Evolutionary conservation across 2,113 vertebrate species (phyloP).

Genomic region (Potamarius usumacintae): DNA sequence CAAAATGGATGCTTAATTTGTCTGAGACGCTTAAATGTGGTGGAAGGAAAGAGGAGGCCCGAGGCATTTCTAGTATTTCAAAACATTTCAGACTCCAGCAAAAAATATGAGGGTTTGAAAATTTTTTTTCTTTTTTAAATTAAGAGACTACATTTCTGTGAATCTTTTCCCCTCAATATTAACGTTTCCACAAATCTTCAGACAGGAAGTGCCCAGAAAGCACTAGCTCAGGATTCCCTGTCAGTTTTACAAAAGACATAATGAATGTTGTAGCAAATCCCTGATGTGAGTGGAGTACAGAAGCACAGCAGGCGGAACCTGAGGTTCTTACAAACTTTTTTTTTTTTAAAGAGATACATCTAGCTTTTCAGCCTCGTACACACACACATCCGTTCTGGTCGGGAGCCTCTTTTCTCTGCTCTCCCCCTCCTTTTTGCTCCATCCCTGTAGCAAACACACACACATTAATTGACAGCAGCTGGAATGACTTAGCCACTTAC

Average conservation of each 20-base stretch:
- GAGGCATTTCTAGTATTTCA: not conserved
- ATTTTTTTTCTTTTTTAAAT: too few species aligned
- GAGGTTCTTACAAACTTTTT: too few species aligned
- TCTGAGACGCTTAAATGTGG: not conserved
- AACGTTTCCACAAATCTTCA: not conserved
- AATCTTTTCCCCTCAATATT: not conserved
- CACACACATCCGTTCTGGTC: too few species aligned
- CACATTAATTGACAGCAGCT: too few species aligned
- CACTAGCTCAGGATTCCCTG: not conserved
- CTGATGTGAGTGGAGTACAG: too few species aligned
- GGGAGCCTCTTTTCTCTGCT: too few species aligned
- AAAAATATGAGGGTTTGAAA: not conserved
- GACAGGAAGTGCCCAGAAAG: not conserved
- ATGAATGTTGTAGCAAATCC: not conserved
- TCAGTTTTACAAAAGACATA: not conserved
- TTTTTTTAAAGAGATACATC: too few species aligned
- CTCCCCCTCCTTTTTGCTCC: too few species aligned
- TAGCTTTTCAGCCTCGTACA: too few species aligned
- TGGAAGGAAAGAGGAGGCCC: not conserved
- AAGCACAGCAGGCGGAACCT: too few species aligned
- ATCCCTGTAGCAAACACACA: too few species aligned
- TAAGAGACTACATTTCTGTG: not conserved
- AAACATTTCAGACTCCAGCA: not conserved
- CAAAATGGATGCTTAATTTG: not conserved
- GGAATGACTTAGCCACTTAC: too few species aligned